Evolutionary conservation across 2,113 vertebrate species (phyloP).

Genomic region (Geococcyx californianus): DNA sequence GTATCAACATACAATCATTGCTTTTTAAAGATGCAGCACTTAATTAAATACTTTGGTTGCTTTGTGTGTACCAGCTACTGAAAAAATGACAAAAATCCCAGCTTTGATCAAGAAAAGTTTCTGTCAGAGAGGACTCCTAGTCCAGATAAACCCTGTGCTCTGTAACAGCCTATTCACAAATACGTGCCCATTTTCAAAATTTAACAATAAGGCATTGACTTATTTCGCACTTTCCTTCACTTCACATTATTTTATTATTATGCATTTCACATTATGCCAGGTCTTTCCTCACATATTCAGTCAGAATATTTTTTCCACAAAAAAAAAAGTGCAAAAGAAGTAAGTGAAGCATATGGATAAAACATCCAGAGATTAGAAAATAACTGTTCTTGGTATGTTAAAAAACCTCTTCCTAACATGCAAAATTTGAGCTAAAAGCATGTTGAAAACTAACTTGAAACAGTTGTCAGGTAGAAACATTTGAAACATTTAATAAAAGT

Average conservation of each 20-base stretch:
- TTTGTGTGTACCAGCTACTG: background rate
- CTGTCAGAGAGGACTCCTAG: background rate
- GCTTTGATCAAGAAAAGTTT: background rate
- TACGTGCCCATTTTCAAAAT: background rate
- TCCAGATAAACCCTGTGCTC: background rate
- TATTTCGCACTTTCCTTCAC: background rate
- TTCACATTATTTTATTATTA: background rate
- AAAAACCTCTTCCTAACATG: background rate
- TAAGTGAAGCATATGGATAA: conserved; percentile 4
- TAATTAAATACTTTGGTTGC: background rate
- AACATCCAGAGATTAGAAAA: background rate
- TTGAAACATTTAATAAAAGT: background rate
- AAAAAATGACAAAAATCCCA: background rate
- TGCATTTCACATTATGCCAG: background rate
- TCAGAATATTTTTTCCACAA: background rate
- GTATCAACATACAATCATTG: background rate
- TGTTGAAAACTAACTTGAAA: background rate
- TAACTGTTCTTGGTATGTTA: background rate
- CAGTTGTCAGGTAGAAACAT: background rate
- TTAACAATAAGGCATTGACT: background rate
- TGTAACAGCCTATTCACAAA: background rate
- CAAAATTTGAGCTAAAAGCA: background rate
- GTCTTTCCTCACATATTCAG: background rate
- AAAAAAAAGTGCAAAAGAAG: background rate
- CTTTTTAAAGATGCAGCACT: background rate